phyloP scores from a whole-genome alignment of 2,113 vertebrate species.

The Gopherus flavomarginatus region DNA sequence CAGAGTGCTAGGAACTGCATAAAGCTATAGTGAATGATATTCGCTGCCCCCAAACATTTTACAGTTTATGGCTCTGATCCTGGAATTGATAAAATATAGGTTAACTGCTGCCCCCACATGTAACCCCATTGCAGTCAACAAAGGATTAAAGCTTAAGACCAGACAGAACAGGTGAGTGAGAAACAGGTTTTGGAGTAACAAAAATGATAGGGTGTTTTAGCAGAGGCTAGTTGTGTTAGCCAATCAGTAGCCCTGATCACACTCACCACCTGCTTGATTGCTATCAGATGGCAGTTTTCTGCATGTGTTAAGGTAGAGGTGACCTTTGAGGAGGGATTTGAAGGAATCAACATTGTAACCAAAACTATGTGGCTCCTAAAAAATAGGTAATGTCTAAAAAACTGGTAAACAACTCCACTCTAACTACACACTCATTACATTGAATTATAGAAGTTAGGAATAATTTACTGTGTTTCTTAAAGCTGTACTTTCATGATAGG shows the following conservation, averaged over 20 bases:
- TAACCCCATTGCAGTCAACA: not conserved
- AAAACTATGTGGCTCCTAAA: not conserved
- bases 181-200: not conserved
- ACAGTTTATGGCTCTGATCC: not conserved
- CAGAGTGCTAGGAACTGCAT: not conserved
- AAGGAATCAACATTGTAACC: not conserved
- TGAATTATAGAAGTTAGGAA: not conserved
- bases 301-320: fast-evolving
- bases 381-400: not conserved
- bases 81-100: not conserved
- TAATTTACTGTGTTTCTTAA: slow-evolving; percentile 14
- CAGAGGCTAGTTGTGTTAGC: not conserved
- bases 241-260: not conserved
- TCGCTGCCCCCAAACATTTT: not conserved
- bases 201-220: not conserved
- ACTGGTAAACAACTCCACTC: not conserved
- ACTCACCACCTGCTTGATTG: fast-evolving
- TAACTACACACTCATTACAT: not conserved
- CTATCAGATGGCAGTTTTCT: not conserved
- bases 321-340: not conserved
- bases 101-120: not conserved
- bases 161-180: not conserved
- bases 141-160: not conserved
- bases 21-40: not conserved
- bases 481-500: slow-evolving; percentile 1